phyloP scores from a whole-genome alignment of 1,140 invertebrate species.

The Argopecten irradians region DNA sequence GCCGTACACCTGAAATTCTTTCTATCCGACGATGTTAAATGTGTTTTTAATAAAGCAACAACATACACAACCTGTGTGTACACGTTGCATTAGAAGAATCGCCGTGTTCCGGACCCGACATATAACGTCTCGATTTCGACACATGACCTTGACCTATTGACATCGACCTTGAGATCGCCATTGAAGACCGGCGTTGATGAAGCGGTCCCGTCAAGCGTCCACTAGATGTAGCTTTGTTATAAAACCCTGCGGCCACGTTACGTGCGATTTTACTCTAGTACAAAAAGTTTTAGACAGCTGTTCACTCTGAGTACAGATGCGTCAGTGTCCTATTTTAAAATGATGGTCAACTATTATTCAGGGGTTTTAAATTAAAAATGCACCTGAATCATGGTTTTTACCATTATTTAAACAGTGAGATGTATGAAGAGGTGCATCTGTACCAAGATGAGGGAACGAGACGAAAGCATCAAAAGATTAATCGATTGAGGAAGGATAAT shows the following conservation, averaged over 20 bases:
- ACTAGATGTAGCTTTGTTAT: background rate
- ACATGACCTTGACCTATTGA: background rate
- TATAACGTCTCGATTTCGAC: constrained; percentile 16
- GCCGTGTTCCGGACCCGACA: background rate
- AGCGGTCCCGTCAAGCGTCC: background rate
- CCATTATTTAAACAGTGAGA: too few species aligned
- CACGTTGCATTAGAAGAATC: background rate
- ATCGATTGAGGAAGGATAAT: too few species aligned
- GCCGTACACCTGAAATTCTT: background rate
- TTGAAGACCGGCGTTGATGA: constrained; percentile 15
- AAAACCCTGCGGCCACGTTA: background rate
- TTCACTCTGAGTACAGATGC: background rate
- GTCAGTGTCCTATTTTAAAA: background rate
- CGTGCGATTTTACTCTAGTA: background rate
- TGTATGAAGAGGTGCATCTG: too few species aligned
- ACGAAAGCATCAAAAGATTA: too few species aligned
- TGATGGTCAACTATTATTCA: too few species aligned
- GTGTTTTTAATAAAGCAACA: background rate
- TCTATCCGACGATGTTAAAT: background rate
- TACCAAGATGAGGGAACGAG: too few species aligned
- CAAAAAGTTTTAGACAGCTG: background rate
- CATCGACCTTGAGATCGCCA: constrained; percentile 14
- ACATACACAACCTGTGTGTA: background rate
- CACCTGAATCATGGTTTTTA: too few species aligned
- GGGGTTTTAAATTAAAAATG: too few species aligned